Conservation (phyloP, 2,888 invertebrate genomes). For the Drosophila kanekoi region DNA sequence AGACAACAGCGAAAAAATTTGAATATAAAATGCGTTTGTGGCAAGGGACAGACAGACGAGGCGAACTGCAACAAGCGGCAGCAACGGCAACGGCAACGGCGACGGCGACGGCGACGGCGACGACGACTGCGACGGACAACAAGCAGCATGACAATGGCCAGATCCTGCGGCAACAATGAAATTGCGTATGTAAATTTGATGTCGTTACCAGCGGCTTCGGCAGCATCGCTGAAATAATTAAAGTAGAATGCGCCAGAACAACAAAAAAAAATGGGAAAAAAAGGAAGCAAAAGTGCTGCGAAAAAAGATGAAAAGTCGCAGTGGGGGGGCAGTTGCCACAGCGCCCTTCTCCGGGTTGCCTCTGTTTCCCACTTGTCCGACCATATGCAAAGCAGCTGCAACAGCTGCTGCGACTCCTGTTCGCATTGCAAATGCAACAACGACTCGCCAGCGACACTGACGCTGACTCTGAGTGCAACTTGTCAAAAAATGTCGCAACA, state of each 20-base stretch:
- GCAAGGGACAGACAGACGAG: slow-evolving; percentile 36
- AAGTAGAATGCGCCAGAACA: slow-evolving; percentile 71
- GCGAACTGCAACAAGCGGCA: slow-evolving; percentile 19
- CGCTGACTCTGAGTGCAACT: slow-evolving; percentile 70
- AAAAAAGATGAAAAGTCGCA: slow-evolving; percentile 36
- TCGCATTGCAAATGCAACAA: slow-evolving; percentile 66
- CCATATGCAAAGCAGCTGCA: slow-evolving; percentile 76
- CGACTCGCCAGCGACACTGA: slow-evolving; percentile 38
- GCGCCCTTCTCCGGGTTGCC: slow-evolving; percentile 31
- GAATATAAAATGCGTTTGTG: slow-evolving; percentile 79
- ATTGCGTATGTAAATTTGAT: slow-evolving; percentile 82
- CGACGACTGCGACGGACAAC: slow-evolving; percentile 20
- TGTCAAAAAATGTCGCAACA: slow-evolving; percentile 75
- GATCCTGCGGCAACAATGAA: slow-evolving; percentile 80
- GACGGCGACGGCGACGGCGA: neutral
- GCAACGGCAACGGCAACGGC: neutral
- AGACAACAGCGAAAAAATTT: slow-evolving; percentile 73
- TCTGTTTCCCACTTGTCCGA: slow-evolving; percentile 50
- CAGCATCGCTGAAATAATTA: slow-evolving; percentile 80
- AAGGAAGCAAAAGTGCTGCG: neutral
- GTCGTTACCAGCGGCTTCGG: slow-evolving; percentile 77
- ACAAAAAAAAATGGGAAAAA: slow-evolving; percentile 21
- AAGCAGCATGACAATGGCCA: slow-evolving; percentile 62
- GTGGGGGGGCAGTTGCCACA: slow-evolving; percentile 34
- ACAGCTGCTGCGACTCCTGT: slow-evolving; percentile 59